Conservation (phyloP, 2,888 invertebrate species). For the Phortica okadai region DNA sequence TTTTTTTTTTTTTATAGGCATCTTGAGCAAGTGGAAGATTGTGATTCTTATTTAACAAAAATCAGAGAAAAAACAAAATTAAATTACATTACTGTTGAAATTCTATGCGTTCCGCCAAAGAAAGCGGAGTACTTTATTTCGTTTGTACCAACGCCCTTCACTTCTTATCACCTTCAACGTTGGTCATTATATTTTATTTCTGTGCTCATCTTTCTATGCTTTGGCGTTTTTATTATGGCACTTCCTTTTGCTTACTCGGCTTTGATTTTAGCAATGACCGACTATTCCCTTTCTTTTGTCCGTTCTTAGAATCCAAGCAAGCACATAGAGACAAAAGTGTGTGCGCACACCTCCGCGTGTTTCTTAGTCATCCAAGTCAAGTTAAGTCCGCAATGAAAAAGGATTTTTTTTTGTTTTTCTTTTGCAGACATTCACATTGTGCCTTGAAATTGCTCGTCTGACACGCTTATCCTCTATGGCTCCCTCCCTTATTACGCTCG, state of each 20-base stretch:
- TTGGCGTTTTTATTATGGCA: constrained; percentile 32
- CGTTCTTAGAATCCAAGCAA: background rate
- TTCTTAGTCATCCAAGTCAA: constrained; percentile 32
- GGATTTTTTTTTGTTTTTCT: constrained; percentile 61
- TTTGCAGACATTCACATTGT: constrained; percentile 62
- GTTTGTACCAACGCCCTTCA: background rate
- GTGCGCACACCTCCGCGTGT: background rate
- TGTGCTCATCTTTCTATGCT: constrained; percentile 22
- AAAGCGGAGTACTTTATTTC: too few species aligned
- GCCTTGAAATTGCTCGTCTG: constrained; percentile 1
- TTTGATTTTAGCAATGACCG: constrained; percentile 26
- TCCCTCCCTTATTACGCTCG: constrained; percentile 32
- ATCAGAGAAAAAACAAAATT: too few species aligned
- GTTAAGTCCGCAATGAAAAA: constrained; percentile 69
- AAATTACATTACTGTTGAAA: too few species aligned
- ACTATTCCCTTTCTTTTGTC: background rate
- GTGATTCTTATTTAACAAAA: too few species aligned
- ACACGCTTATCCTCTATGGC: constrained; percentile 28
- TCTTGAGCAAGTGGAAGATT: too few species aligned
- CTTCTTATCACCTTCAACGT: background rate
- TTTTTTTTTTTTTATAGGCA: too few species aligned
- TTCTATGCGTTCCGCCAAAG: too few species aligned
- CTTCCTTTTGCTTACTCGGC: constrained; percentile 22
- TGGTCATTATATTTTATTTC: constrained; percentile 12
- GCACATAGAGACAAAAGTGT: background rate